Conservation (phyloP, 2,797 vertebrate species). For the Crocodylus rhombifer region DNA sequence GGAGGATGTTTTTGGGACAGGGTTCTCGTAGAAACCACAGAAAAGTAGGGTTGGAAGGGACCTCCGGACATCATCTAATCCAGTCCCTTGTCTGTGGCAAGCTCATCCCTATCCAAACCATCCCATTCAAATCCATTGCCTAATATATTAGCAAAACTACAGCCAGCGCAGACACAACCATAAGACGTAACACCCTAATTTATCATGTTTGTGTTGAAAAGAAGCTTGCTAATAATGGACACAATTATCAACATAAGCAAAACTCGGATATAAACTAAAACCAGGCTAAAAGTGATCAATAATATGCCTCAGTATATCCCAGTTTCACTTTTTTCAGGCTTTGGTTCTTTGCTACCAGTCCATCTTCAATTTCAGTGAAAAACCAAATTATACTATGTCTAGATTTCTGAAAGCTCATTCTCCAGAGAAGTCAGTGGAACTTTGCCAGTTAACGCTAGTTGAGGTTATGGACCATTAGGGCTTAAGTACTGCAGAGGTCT, state of each 20-base stretch:
- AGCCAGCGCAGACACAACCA: too few relatives aligned
- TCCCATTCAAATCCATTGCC: too few relatives aligned
- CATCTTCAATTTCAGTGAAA: background rate
- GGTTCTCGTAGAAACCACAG: too few relatives aligned
- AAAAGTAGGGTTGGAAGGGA: too few relatives aligned
- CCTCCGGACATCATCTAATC: too few relatives aligned
- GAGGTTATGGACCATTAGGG: background rate
- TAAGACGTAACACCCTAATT: too few relatives aligned
- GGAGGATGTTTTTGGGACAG: too few relatives aligned
- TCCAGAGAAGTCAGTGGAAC: background rate
- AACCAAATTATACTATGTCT: background rate
- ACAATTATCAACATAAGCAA: background rate
- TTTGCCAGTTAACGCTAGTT: background rate
- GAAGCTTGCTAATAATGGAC: too few relatives aligned
- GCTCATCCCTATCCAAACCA: too few relatives aligned
- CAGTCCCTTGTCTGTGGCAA: too few relatives aligned
- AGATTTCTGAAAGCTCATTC: background rate
- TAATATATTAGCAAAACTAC: too few relatives aligned
- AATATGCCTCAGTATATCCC: background rate
- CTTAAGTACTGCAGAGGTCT: background rate
- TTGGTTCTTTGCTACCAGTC: background rate
- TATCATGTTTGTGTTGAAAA: too few relatives aligned
- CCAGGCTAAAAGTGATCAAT: background rate
- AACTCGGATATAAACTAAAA: background rate
- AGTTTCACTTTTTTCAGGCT: slow-evolving; percentile 27